These are phyloP conservation scores for Nothoprocta pentlandii DNA, from an alignment of 2,113 vertebrate genomes.

Conservation along the genomic window DNA sequence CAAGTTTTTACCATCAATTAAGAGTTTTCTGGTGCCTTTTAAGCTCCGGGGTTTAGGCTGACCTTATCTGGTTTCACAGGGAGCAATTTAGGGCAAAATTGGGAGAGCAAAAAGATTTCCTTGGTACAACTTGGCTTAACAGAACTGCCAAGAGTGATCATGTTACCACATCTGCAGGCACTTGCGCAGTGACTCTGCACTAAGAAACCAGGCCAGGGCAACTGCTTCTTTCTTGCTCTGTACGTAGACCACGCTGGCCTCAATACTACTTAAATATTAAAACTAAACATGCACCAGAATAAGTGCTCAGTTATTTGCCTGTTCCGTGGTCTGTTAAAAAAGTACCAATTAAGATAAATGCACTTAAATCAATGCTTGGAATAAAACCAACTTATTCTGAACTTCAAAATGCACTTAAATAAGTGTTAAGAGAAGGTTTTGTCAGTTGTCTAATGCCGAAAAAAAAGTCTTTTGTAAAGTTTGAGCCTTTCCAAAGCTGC, in stretches of 20 bases:
- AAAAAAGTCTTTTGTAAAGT: neutral
- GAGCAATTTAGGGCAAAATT: slow-evolving; percentile 21
- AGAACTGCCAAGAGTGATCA: slow-evolving; percentile 53
- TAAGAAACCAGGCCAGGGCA: neutral
- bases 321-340: neutral
- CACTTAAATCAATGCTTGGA: neutral
- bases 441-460: neutral
- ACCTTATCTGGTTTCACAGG: neutral
- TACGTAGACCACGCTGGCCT: neutral
- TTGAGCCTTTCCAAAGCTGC: neutral
- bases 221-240: slow-evolving; percentile 35
- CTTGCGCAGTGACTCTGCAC: neutral
- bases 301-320: neutral
- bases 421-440: neutral
- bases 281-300: neutral
- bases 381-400: neutral
- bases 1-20: neutral
- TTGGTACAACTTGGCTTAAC: slow-evolving; percentile 1
- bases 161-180: slow-evolving; percentile 59
- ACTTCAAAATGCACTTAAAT: neutral
- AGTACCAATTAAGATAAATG: neutral
- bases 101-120: neutral
- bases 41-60: neutral
- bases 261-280: neutral
- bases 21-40: neutral